Percentiles rank a stretch among this genome's conserved stretches.
Evolutionary conservation across 2,113 vertebrate species (phyloP).

Genomic region (Microtus pennsylvanicus): DNA sequence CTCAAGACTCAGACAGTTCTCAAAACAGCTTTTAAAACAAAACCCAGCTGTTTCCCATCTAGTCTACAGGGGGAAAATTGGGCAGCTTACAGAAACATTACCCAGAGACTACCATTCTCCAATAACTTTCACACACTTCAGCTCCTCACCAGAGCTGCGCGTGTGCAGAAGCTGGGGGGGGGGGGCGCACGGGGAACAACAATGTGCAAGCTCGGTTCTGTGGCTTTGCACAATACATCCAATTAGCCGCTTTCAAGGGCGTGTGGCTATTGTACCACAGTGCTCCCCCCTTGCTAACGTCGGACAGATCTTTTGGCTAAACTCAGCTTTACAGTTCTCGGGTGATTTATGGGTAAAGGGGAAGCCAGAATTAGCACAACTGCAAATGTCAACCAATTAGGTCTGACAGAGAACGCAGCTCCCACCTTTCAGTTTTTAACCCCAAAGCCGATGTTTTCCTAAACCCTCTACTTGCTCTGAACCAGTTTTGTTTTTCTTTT

Average conservation of each 20-base stretch:
- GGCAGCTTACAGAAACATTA: slow-evolving; percentile 83
- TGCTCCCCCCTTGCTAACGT: slow-evolving; percentile 44
- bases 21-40: slow-evolving; percentile 88
- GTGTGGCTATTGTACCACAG: slow-evolving; percentile 74
- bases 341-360: slow-evolving; percentile 64
- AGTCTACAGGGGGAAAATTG: slow-evolving; percentile 77
- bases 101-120: slow-evolving; percentile 85
- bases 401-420: slow-evolving; percentile 20
- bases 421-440: neutral
- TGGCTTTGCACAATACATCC: slow-evolving; percentile 54
- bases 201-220: slow-evolving; percentile 57
- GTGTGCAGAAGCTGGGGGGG: slow-evolving; percentile 41
- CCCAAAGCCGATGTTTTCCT: slow-evolving; percentile 19
- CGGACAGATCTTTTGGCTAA: slow-evolving; percentile 54
- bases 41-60: slow-evolving; percentile 88
- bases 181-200: slow-evolving; percentile 52
- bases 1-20: slow-evolving; percentile 83
- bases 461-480: slow-evolving; percentile 27
- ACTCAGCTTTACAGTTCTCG: slow-evolving; percentile 63
- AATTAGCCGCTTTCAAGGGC: slow-evolving; percentile 74
- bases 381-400: slow-evolving; percentile 75
- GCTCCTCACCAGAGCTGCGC: slow-evolving; percentile 65
- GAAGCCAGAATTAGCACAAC: slow-evolving; percentile 62
- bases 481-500: neutral
- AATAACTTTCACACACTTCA: slow-evolving; percentile 83